Conservation (phyloP, 2,113 vertebrate species). For the Anhinga anhinga region DNA sequence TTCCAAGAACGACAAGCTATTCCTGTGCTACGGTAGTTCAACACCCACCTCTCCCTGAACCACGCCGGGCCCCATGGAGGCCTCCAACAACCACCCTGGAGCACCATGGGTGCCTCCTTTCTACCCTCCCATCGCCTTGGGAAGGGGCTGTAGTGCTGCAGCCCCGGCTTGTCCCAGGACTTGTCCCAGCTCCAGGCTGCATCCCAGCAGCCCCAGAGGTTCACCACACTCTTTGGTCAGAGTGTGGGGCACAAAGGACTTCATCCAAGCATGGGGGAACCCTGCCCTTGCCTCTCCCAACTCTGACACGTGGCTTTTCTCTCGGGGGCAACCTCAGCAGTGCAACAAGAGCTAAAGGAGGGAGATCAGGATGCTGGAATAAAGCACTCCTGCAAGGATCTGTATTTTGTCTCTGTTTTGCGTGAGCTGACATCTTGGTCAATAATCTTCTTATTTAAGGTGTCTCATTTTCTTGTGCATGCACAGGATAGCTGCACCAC, state of each 20-base stretch:
- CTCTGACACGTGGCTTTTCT: background rate
- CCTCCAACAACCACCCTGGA: background rate
- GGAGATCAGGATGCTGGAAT: background rate
- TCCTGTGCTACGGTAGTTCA: background rate
- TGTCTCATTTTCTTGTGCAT: background rate
- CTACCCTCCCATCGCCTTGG: background rate
- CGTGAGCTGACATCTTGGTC: background rate
- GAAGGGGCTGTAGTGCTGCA: background rate
- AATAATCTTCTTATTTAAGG: background rate
- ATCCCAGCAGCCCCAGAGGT: background rate
- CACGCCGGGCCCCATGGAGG: rapidly evolving
- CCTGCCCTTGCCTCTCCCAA: background rate
- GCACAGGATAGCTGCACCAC: background rate
- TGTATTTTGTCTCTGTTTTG: background rate
- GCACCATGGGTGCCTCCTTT: background rate
- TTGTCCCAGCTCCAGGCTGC: background rate
- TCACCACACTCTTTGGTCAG: background rate
- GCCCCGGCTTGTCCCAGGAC: background rate
- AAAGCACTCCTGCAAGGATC: background rate
- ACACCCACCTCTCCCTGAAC: background rate
- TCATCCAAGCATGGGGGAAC: background rate
- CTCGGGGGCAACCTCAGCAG: background rate
- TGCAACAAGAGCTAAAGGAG: background rate
- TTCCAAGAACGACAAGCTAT: background rate
- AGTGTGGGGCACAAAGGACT: background rate